These are phyloP conservation scores for Phylloscopus trochilus DNA, from an alignment of 2,113 vertebrate genomes.

Conservation along the genomic window DNA sequence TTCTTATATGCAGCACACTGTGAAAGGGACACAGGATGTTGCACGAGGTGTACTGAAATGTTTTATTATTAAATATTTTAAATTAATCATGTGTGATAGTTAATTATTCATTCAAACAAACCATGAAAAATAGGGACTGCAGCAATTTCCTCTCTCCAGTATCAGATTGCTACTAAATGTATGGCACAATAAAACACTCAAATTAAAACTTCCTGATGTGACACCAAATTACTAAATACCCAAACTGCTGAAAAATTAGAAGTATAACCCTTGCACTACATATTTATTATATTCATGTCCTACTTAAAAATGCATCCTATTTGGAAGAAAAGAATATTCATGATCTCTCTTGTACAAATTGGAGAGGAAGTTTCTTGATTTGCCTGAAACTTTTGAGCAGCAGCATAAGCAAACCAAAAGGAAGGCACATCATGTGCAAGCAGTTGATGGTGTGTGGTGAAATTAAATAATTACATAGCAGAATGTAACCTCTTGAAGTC, in stretches of 20 bases:
- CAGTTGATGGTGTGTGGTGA: neutral
- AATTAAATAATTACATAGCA: slow-evolving; percentile 6
- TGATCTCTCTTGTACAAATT: slow-evolving; percentile 28
- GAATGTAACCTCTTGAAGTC: neutral
- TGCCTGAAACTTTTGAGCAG: slow-evolving; percentile 11
- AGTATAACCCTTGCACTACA: neutral
- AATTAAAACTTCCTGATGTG: slow-evolving; percentile 64
- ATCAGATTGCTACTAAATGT: slow-evolving; percentile 44
- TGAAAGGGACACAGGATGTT: neutral
- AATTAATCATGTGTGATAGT: slow-evolving; percentile 57
- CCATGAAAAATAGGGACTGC: slow-evolving; percentile 52
- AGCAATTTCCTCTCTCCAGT: slow-evolving; percentile 49
- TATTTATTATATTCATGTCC: slow-evolving; percentile 41
- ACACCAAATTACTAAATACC: slow-evolving; percentile 48
- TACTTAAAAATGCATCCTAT: slow-evolving; percentile 32
- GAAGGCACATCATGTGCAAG: neutral
- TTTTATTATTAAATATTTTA: slow-evolving; percentile 62
- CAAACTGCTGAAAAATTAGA: slow-evolving; percentile 45
- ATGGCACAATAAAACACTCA: slow-evolving; percentile 62
- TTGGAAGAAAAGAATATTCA: slow-evolving; percentile 43
- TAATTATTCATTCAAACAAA: slow-evolving; percentile 68
- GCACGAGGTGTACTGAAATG: slow-evolving; percentile 26
- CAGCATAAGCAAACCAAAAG: neutral
- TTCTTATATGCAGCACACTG: neutral
- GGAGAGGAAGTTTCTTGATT: slow-evolving; percentile 51